These are phyloP conservation scores for Euphonia xanthogaster DNA, from an alignment of 2,797 vertebrate genomes.

Conservation along the genomic window DNA sequence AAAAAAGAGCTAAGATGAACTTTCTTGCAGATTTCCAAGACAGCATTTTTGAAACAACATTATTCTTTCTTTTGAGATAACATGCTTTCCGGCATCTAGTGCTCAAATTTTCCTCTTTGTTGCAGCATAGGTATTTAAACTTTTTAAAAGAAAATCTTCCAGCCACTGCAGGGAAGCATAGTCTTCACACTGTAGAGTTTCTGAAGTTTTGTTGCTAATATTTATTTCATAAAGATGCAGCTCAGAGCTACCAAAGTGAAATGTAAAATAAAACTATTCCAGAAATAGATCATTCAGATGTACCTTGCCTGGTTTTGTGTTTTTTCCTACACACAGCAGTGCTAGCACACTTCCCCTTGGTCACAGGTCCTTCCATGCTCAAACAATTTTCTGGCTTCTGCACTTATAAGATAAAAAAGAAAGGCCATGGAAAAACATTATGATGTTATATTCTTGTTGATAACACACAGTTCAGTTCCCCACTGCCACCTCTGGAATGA, in stretches of 20 bases:
- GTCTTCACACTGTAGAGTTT: neutral
- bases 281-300: neutral
- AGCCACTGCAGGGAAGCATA: neutral
- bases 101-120: neutral
- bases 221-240: neutral
- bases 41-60: neutral
- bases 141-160: neutral
- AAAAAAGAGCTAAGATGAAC: constrained; percentile 25
- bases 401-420: neutral
- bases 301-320: neutral
- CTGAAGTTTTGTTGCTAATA: neutral
- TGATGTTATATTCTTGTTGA: neutral
- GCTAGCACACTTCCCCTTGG: neutral
- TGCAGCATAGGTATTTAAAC: neutral
- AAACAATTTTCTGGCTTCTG: neutral
- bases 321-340: neutral
- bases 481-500: neutral
- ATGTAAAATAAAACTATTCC: neutral
- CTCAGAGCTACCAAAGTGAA: neutral
- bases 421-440: neutral
- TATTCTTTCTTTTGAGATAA: neutral
- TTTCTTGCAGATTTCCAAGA: neutral
- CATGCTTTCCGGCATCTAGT: neutral
- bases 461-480: neutral
- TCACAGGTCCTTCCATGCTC: neutral